Conservation (phyloP, 2,888 invertebrate genomes). For the Netelia inedita region DNA sequence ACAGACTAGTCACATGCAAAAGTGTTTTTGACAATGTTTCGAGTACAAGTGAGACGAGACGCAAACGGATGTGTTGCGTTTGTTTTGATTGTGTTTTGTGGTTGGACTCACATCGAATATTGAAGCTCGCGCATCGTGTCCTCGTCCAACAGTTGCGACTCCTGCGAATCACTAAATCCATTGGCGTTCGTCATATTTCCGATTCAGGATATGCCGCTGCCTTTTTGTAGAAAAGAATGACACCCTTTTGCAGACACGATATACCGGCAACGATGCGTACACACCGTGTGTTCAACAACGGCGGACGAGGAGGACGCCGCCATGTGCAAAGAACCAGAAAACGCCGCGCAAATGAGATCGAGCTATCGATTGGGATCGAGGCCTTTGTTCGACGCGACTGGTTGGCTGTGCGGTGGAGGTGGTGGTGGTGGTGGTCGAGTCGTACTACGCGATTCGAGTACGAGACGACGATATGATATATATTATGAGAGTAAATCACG, state of each 20-base stretch:
- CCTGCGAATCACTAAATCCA: slow-evolving; percentile 72
- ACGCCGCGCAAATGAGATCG: slow-evolving; percentile 15
- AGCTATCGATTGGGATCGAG: slow-evolving; percentile 36
- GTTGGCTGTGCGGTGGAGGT: no score
- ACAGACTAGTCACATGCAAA: neutral
- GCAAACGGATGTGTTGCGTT: neutral
- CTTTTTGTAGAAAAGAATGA: neutral
- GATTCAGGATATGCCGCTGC: slow-evolving; percentile 13
- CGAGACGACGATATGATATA: no score
- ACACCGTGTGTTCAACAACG: neutral
- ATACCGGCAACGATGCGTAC: slow-evolving; percentile 4
- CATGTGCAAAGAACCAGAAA: slow-evolving; percentile 25
- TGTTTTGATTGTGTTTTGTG: neutral
- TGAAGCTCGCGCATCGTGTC: slow-evolving; percentile 66
- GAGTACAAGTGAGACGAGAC: neutral
- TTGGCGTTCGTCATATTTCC: slow-evolving; percentile 69
- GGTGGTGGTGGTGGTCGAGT: no score
- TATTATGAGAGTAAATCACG: no score
- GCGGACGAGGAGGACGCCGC: slow-evolving; percentile 25
- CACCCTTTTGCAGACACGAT: slow-evolving; percentile 24
- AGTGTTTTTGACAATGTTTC: neutral
- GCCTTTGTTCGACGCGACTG: slow-evolving; percentile 8
- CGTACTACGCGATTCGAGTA: no score
- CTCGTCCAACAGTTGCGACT: slow-evolving; percentile 71
- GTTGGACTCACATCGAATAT: slow-evolving; percentile 67